Base-by-base conservation (phyloP, 2,888 invertebrate genomes). In the Monopis laevigella region DNA sequence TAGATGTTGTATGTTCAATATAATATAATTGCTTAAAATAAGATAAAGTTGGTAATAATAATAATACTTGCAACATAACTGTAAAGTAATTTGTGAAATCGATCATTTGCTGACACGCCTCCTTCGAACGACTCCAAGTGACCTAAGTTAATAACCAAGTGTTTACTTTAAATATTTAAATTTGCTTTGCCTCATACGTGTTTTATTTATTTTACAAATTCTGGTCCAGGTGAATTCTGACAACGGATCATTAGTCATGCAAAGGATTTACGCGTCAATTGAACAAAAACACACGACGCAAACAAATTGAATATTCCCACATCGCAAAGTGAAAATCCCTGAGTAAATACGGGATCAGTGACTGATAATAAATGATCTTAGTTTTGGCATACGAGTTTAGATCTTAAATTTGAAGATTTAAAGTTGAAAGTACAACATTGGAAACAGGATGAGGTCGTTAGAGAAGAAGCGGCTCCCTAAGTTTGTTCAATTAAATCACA, bases 231-330 rank as follows among this genome's bases (percentile, higher is more conserved):
- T 41, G 26, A 34, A 16, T 24, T 41, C 32, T 39, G 26, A 28
- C 27, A 26, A 24, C 3, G n/a, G 43, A 68, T 69, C 78, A 78
- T 78, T 71, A 71, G 58, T 80, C 71, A 73, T 55, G 51, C 54
- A 49, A 56, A 59, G 65, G 66, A 69, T 68, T 72, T 69, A 59
- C 59, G 60, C 74, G 71, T 74, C 78, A 68, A 77, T 74, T 77
- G 66, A 63, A 77, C 72, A 78, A 78, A 77, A 77, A 80, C 78
- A 80, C 65, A 58, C 57, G 68, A 65, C 63, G 58, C 57, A 70
- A 73, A 78, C 78, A 75, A 80, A 80, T 80, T 77, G 70, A 63
- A 66, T 70, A 72, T 74, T 73, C 77, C 77, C 78, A 74, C 77
- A 77, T 65, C 56, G 58, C 64, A 66, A 77, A 73, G 80, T 75